These are phyloP conservation scores for Netelia inedita DNA, from an alignment of 2,888 invertebrate genomes.

Conservation along the genomic window DNA sequence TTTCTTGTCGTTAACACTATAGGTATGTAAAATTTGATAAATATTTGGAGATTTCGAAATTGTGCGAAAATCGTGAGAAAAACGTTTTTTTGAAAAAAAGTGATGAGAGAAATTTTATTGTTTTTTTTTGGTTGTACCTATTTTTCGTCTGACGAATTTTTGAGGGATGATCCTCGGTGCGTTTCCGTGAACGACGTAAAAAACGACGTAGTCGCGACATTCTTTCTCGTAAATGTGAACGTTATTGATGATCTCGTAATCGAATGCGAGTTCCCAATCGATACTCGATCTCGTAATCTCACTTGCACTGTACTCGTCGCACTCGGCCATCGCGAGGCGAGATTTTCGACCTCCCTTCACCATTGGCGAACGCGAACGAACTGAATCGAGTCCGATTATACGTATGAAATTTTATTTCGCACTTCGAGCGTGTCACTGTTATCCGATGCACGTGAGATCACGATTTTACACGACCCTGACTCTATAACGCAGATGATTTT, in stretches of 20 bases:
- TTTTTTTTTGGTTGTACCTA: conserved; percentile 46
- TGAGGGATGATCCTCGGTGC: conserved; percentile 55
- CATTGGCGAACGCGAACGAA: conserved; percentile 42
- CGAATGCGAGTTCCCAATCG: conserved; percentile 74
- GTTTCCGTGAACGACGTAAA: conserved; percentile 81
- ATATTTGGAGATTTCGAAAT: not conserved
- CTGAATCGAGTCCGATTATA: conserved; percentile 33
- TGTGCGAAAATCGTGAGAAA: not conserved
- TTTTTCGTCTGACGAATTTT: conserved; percentile 45
- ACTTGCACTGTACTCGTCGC: conserved; percentile 18
- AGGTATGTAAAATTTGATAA: no score
- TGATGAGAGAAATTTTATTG: no score
- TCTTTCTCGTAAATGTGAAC: conserved; percentile 83
- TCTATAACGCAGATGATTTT: no score
- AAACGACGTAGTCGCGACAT: conserved; percentile 82
- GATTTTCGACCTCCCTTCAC: conserved; percentile 26
- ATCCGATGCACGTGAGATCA: no score
- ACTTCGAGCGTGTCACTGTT: not conserved
- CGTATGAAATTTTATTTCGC: not conserved
- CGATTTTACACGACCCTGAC: no score
- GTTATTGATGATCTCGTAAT: conserved; percentile 79
- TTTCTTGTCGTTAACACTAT: no score
- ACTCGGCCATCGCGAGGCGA: conserved; percentile 18
- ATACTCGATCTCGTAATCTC: conserved; percentile 40
- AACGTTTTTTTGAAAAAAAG: no score